Evolutionary conservation across 2,888 invertebrate genomes (phyloP).

Genomic region (Polyommatus iphigenia): DNA sequence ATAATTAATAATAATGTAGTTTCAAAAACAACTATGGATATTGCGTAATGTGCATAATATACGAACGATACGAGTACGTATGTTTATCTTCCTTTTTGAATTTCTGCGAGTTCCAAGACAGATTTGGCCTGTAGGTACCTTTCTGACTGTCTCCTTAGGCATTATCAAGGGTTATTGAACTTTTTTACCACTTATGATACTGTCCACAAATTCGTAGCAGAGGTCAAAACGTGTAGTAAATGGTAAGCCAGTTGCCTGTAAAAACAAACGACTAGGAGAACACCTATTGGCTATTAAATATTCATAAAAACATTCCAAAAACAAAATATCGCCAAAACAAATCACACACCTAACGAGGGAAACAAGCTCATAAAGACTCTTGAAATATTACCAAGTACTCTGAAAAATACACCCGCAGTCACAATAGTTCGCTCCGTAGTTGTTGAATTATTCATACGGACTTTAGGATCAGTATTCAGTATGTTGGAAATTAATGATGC

Average conservation of each 20-base stretch:
- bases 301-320: neutral
- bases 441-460: constrained; percentile 27
- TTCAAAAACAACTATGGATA: neutral
- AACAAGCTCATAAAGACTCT: constrained; percentile 6
- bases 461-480: constrained; percentile 30
- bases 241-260: no score
- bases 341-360: constrained; percentile 4
- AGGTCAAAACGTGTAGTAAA: no score
- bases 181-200: no score
- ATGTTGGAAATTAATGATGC: constrained; percentile 30
- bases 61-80: neutral
- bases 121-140: no score
- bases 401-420: constrained; percentile 1
- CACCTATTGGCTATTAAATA: neutral
- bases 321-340: neutral
- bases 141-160: no score
- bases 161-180: no score
- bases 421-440: constrained; percentile 16
- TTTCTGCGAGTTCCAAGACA: no score
- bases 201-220: no score
- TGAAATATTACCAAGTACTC: constrained; percentile 12
- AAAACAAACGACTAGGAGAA: no score
- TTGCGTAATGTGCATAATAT: neutral
- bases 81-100: no score
- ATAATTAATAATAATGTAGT: neutral